A percentile compares a stretch with the other conserved stretches of the same genome.
These are phyloP conservation scores for Esox lucius DNA, from an alignment of 2,797 vertebrate species.

Conservation along the genomic window DNA sequence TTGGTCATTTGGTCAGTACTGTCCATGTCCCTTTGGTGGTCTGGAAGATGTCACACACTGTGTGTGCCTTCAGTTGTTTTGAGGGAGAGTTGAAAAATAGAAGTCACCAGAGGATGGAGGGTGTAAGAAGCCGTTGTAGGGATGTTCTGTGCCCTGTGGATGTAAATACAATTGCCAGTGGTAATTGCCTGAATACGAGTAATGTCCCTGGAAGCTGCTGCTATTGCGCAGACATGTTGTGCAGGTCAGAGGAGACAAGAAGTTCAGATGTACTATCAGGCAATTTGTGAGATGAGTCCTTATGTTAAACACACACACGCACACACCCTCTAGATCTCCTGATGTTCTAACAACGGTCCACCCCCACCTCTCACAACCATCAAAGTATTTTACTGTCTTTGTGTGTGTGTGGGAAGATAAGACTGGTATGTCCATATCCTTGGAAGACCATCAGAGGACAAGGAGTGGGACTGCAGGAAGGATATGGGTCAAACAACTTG, in stretches of 20 bases:
- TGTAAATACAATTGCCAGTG: background rate
- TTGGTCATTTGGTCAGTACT: background rate
- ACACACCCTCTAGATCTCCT: background rate
- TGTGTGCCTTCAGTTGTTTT: background rate
- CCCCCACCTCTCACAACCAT: background rate
- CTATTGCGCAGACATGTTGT: slow-evolving; percentile 5
- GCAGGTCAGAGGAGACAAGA: background rate
- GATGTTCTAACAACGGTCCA: slow-evolving; percentile 1
- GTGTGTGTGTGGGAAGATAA: slow-evolving; percentile 12
- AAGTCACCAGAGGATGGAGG: background rate
- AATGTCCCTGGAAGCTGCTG: slow-evolving; percentile 17
- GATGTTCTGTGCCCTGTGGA: background rate
- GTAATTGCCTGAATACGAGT: background rate
- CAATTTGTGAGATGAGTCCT: background rate
- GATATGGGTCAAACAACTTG: slow-evolving; percentile 15
- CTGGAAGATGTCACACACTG: background rate
- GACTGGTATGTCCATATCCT: background rate
- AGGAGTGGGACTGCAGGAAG: slow-evolving; percentile 1
- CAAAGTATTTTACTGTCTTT: slow-evolving; percentile 4
- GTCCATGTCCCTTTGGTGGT: background rate
- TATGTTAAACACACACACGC: background rate
- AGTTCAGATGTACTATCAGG: background rate
- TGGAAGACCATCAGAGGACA: slow-evolving; percentile 12
- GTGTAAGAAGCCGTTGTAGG: background rate
- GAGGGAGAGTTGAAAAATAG: background rate